Base-by-base conservation (phyloP, 2,888 invertebrate species). In the Leptogaster cylindrica region DNA sequence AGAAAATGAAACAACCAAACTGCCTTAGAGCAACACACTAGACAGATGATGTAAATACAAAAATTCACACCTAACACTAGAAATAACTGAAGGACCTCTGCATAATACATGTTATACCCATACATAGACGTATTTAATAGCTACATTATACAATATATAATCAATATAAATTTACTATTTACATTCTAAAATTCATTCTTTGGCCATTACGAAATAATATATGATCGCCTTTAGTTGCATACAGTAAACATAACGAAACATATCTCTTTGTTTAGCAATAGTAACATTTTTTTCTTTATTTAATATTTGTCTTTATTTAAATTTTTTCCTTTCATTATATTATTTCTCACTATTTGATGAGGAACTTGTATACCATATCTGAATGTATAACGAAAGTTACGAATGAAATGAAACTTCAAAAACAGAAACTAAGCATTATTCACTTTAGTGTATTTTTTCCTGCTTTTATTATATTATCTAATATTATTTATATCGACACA, bases 301-400 rank as follows among this genome's bases (percentile, higher is more conserved):
- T 48, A 10, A n/a, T 36, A 1, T 36, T 18, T 48, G 31, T 46
- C 23, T 48, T 48, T 48, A 18, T 48, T 41, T 46, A 41, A 36
- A 23, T 23, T 27, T 73, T 74, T 77, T n/a, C n/a, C n/a, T n/a
- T n/a, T n/a, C n/a, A n/a, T n/a, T n/a, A n/a, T n/a, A n/a, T n/a
- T n/a, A n/a, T n/a, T 76, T 75, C 76, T 75, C 73, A 75, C 78
- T 77, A 76, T 76, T 77, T 77, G 73, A 72, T 84, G 86, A 89
- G 88, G 89, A 89, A 88, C 89, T 88, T 88, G 87, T 88, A 89
- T 89, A 89, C 88, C 88, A 87, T 79, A 64, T 66, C 63, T 75
- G 78, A 77, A 77, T 78, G 76, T 76, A 77, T 77, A 78, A 77
- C 76, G 74, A 77, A 77, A 77, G 77, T 77, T 78, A 77, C 75